Evolutionary conservation across 1,140 invertebrate species (phyloP), one percentile per base, ranked within the genome.

Genomic region (Polyergus mexicanus): DNA sequence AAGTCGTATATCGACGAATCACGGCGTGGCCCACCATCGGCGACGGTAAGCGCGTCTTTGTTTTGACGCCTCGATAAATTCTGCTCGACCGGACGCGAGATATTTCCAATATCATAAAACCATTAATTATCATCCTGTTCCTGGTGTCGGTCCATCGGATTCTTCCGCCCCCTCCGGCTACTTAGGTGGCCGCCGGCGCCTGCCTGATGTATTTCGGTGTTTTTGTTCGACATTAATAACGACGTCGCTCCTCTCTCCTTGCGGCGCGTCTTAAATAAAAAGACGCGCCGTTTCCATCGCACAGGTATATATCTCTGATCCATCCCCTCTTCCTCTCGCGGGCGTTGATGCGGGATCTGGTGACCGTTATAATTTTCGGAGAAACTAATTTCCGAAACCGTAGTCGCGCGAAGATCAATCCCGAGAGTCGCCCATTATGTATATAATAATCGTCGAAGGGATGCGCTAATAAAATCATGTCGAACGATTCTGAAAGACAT

Each of bases 31-130:
- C 54, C 58, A 88, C 60, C 87, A 88, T 54, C 74, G 22, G 54
- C 60, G 72, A n/a, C 44, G 65, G 38, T 28, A 65, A 62, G 19
- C 41, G 66, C 63, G 51, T 84, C 89, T 89, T 86, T 84, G 87
- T 88, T 86, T 90, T 88, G 83, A 89, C 78, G 85, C 76, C 78
- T 87, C 71, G 77, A 51, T 76, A 72, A 80, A 90, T 91, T 91
- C 89, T 86, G 90, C 88, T 92, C 88, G 80, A 87, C 25, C 88
- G 91, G 86, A 84, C 88, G 86, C 89, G 88, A 89, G 91, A 92
- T 91, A 92, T 93, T 94, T 94, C 92, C 91, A 94, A 93, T 93
- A 94, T 94, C 93, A 91, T 94, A 93, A 94, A 94, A 94, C 93
- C 92, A 94, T 94, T 94, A 94, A 94, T 94, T 94, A 94, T 89